Conservation (phyloP, 2,888 invertebrate genomes). For the Hylaea fasciaria region DNA sequence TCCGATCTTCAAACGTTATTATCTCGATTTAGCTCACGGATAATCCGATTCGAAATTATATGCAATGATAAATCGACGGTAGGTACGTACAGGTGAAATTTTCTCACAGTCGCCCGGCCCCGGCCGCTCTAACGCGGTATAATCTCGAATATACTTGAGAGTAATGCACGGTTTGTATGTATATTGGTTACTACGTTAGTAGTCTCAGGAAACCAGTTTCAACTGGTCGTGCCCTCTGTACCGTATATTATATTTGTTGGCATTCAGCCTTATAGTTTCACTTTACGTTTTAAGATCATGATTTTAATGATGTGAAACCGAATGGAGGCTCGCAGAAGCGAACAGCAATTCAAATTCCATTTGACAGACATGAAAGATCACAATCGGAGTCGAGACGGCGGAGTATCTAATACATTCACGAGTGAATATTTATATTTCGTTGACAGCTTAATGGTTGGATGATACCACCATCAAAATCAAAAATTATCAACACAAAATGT, state of each 20-base stretch:
- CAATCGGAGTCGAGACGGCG: constrained; percentile 45
- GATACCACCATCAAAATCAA: constrained; percentile 51
- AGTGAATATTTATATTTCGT: constrained; percentile 51
- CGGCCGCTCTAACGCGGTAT: constrained; percentile 62
- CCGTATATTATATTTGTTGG: constrained; percentile 65
- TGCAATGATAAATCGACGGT: constrained; percentile 59
- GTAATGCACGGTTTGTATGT: constrained; percentile 77
- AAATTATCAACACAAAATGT: constrained; percentile 51
- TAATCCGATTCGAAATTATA: constrained; percentile 48
- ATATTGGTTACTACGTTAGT: constrained; percentile 82
- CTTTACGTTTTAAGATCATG: constrained; percentile 69
- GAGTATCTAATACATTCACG: constrained; percentile 41
- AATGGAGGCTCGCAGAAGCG: constrained; percentile 39
- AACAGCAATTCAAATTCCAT: constrained; percentile 32
- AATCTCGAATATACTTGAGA: constrained; percentile 72
- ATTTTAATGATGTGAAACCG: constrained; percentile 54
- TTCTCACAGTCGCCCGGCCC: constrained; percentile 73
- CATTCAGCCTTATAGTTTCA: constrained; percentile 72
- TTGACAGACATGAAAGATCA: constrained; percentile 44
- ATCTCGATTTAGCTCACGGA: constrained; percentile 42
- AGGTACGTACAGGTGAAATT: constrained; percentile 75
- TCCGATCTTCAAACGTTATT: constrained; percentile 41
- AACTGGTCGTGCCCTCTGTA: constrained; percentile 77
- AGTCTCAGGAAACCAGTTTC: constrained; percentile 78
- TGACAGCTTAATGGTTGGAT: constrained; percentile 60